Evolutionary conservation across 1,140 invertebrate species (phyloP).

Genomic region (honey bee (Apis mellifera)): Amel_HAv3.1 CM009931.2:17839001-17839500

Average conservation of each 20-base stretch:
- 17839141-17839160: no score
- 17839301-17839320: conserved; percentile 68
- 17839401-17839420: conserved; percentile 34
- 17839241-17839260: conserved; percentile 63
- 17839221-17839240: conserved; percentile 69
- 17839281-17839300: conserved; percentile 62
- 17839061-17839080: conserved; percentile 49
- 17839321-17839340: conserved; percentile 68
- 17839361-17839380: not conserved
- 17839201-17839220: conserved; percentile 64
- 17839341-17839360: conserved; percentile 64
- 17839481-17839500: conserved; percentile 31
- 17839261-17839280: conserved; percentile 67
- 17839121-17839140: not conserved
- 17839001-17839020: not conserved
- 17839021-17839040: not conserved
- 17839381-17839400: not conserved
- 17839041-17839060: conserved; percentile 15
- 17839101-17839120: conserved; percentile 30
- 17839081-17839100: conserved; percentile 51
- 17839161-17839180: conserved; percentile 12
- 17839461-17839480: conserved; percentile 37
- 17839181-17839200: conserved; percentile 40
- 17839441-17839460: conserved; percentile 27
- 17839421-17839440: conserved; percentile 20